Evolutionary conservation across 2,113 vertebrate species (phyloP).

Genomic region (Syngnathoides biaculeatus): DNA sequence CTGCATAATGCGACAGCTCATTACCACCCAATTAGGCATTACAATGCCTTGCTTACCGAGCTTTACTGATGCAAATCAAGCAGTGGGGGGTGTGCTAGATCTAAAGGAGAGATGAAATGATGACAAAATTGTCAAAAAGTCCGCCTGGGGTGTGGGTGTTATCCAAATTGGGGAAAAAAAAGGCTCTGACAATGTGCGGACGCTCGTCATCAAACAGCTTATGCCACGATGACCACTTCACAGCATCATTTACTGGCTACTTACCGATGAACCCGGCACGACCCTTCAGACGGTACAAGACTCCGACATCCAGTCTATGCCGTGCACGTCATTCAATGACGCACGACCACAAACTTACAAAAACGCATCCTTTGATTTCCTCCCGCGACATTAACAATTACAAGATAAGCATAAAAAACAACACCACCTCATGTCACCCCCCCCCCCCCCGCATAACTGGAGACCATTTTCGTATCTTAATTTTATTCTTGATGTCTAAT

Average conservation of each 20-base stretch:
- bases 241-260: constrained; percentile 9
- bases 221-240: constrained; percentile 40
- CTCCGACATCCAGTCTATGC: not conserved
- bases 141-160: constrained; percentile 35
- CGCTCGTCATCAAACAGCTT: constrained; percentile 36
- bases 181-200: constrained; percentile 57
- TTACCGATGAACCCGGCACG: not conserved
- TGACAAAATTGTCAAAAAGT: constrained; percentile 53
- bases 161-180: constrained; percentile 55
- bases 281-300: not conserved
- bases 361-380: not conserved
- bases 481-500: constrained; percentile 68
- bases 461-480: constrained; percentile 57
- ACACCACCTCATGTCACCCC: not conserved
- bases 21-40: constrained; percentile 79
- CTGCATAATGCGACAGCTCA: constrained; percentile 77
- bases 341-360: not conserved
- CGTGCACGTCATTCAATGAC: not conserved
- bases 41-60: constrained; percentile 74
- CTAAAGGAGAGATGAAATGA: constrained; percentile 55
- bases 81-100: constrained; percentile 47
- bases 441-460: constrained; percentile 30
- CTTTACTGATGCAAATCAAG: constrained; percentile 78
- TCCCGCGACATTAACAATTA: not conserved
- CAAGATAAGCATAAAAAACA: constrained; percentile 2